phyloP scores from a whole-genome alignment of 23 tunicate genomes.

The Aplidium turbinatum region DNA sequence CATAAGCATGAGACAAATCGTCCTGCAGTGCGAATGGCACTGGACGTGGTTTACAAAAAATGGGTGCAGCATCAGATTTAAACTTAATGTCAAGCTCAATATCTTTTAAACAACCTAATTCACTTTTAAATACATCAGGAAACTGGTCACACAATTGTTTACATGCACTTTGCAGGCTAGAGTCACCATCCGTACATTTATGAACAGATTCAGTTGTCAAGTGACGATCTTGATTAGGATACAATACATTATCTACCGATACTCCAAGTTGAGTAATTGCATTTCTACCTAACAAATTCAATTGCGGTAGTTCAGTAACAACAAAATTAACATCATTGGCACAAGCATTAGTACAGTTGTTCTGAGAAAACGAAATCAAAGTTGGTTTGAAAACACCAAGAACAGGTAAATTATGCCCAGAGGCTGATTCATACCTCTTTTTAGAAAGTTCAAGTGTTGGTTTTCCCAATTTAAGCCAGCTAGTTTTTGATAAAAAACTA shows the following conservation, averaged over 20 bases:
- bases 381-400: conserved; percentile 15
- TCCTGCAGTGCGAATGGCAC: background rate
- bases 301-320: conserved; percentile 14
- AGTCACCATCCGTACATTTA: conserved; percentile 6
- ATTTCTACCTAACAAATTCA: conserved; percentile 35
- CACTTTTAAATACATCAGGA: background rate
- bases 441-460: conserved; percentile 1
- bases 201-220: background rate
- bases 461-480: conserved; percentile 24
- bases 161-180: background rate
- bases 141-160: background rate
- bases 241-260: conserved; percentile 27
- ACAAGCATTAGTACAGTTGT: background rate
- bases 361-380: background rate
- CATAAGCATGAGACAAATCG: conserved; percentile 7
- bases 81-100: conserved; percentile 6
- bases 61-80: conserved; percentile 1
- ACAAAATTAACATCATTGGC: conserved; percentile 11
- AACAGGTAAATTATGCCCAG: conserved; percentile 19
- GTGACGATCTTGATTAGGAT: background rate
- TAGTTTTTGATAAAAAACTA: conserved; percentile 16
- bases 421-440: conserved; percentile 12
- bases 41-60: conserved; percentile 6
- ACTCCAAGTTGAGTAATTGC: conserved; percentile 16
- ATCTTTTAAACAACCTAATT: conserved; percentile 4